Evolutionary conservation across 2,797 vertebrate genomes (phyloP).

Genomic region (Leptoclinus maculatus): DNA sequence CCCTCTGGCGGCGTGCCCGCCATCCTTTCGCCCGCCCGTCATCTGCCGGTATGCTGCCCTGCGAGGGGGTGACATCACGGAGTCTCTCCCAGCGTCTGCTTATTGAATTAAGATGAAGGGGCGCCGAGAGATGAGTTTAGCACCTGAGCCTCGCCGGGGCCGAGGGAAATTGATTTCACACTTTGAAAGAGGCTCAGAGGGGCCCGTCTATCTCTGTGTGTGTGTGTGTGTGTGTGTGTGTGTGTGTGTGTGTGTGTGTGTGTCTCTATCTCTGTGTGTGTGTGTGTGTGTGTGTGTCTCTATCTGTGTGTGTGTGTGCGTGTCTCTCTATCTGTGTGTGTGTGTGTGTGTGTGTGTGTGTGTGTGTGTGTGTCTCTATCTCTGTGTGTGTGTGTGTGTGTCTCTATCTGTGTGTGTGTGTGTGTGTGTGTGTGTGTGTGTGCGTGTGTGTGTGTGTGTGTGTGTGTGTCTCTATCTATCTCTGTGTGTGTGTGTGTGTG

Average conservation of each 20-base stretch:
- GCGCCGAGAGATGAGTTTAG: conserved; percentile 83
- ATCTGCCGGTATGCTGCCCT: conserved; percentile 68
- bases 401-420: neutral
- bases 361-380: conserved; percentile 34
- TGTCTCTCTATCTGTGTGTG: too few species aligned
- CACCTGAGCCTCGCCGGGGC: conserved; percentile 77
- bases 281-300: conserved; percentile 43
- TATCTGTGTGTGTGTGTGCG: conserved; percentile 47
- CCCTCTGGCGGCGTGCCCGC: conserved; percentile 31
- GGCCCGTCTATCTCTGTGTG: conserved; percentile 34
- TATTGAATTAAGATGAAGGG: conserved; percentile 83
- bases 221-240: conserved; percentile 46
- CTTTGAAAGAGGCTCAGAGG: conserved; percentile 70
- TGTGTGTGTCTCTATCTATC: neutral
- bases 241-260: conserved; percentile 50
- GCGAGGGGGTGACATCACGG: conserved; percentile 78
- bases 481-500: conserved; percentile 43
- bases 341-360: conserved; percentile 28
- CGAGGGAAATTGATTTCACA: conserved; percentile 83
- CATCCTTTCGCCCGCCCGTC: too few species aligned
- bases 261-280: conserved; percentile 50
- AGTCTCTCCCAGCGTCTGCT: conserved; percentile 75
- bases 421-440: conserved; percentile 29
- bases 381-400: conserved; percentile 49
- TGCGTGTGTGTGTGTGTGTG: conserved; percentile 50